Conservation (phyloP, 2,888 invertebrate species). For the Agrochola circellaris region DNA sequence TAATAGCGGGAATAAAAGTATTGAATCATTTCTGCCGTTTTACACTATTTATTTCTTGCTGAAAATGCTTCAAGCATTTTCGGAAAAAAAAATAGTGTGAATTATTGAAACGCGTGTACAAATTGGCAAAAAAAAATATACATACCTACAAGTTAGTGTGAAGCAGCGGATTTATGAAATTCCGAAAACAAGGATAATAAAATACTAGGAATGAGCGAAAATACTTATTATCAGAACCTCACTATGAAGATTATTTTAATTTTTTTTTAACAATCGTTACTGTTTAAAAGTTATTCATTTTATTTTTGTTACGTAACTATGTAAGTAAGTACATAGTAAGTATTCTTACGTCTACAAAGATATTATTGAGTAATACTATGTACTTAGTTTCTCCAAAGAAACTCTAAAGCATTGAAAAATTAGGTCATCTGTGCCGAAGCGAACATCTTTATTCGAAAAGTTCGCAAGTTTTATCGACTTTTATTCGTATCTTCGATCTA, state of each 20-base stretch:
- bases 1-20: conserved; percentile 24
- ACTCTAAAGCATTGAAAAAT: conserved; percentile 73
- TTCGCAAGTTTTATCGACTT: conserved; percentile 72
- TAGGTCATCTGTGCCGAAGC: conserved; percentile 73
- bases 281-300: neutral
- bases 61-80: too few species aligned
- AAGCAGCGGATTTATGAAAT: neutral
- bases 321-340: neutral
- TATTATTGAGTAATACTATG: conserved; percentile 61
- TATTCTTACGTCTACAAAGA: conserved; percentile 39
- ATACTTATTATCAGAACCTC: neutral
- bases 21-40: neutral
- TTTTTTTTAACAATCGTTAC: neutral
- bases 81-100: neutral
- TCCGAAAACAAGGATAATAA: neutral
- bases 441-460: conserved; percentile 77
- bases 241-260: too few species aligned
- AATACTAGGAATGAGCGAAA: conserved; percentile 2
- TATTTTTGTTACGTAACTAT: neutral
- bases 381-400: conserved; percentile 58
- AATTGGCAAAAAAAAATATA: neutral
- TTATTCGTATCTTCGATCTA: conserved; percentile 66
- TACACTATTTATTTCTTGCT: too few species aligned
- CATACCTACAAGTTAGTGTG: neutral
- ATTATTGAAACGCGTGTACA: neutral